phyloP scores from a whole-genome alignment of 2,888 invertebrate genomes.

The Brachypalpus laphriformis region DNA sequence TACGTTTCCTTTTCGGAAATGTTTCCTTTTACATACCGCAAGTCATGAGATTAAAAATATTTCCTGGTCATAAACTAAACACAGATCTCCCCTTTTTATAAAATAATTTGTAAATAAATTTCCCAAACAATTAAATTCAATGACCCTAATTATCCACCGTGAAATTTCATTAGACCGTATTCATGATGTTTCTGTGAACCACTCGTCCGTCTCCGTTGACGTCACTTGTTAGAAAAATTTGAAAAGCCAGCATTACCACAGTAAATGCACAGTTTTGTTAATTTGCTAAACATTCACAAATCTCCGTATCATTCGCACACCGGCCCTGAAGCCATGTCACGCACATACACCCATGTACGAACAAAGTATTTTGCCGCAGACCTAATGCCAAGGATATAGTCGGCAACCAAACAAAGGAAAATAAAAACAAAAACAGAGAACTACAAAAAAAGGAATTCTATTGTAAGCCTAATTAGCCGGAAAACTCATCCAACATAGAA shows the following conservation, averaged over 20 bases:
- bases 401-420: not conserved
- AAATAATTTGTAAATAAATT: not conserved
- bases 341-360: not conserved
- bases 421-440: not conserved
- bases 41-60: too few relatives aligned
- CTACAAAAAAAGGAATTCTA: conserved; percentile 3
- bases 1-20: too few relatives aligned
- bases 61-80: too few relatives aligned
- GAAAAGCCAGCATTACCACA: conserved; percentile 1
- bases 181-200: not conserved
- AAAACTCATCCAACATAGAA: conserved; percentile 46
- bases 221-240: not conserved
- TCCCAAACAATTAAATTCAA: not conserved
- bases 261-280: conserved; percentile 35
- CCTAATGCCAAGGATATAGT: conserved; percentile 35
- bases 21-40: too few relatives aligned
- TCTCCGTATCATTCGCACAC: conserved; percentile 28
- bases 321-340: conserved; percentile 4
- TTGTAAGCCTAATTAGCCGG: conserved; percentile 44
- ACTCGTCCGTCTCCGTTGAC: not conserved
- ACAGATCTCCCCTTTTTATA: too few relatives aligned
- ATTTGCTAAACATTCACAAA: conserved; percentile 40
- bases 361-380: not conserved
- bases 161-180: conserved; percentile 1
- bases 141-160: not conserved